A percentile compares a stretch with the other conserved stretches of the same genome.
Evolutionary conservation across 2,888 invertebrate species (phyloP).

Genomic region (Platycnemis pennipes): DNA sequence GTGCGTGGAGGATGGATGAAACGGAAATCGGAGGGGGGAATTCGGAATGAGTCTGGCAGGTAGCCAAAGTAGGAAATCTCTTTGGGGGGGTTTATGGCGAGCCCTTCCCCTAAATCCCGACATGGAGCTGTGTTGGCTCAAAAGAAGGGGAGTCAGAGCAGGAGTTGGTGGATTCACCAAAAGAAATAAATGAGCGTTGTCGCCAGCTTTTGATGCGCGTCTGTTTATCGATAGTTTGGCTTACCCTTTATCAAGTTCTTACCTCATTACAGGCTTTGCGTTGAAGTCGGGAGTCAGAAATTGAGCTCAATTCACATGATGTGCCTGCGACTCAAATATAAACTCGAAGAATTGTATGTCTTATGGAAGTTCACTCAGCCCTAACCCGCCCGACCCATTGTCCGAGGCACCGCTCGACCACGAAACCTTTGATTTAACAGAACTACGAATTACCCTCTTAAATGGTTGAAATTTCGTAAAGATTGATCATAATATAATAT

Average conservation of each 20-base stretch:
- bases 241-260: not conserved
- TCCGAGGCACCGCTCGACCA: too few relatives aligned
- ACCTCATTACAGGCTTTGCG: not conserved
- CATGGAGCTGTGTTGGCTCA: not conserved
- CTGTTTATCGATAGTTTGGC: not conserved
- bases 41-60: constrained; percentile 21
- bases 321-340: too few relatives aligned
- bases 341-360: too few relatives aligned
- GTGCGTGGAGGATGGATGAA: not conserved
- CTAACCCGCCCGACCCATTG: too few relatives aligned
- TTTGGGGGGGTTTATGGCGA: not conserved
- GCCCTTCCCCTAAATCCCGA: not conserved
- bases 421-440: too few relatives aligned
- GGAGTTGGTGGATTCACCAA: not conserved
- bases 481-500: too few relatives aligned
- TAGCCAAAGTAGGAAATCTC: constrained; percentile 15
- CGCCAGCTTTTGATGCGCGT: not conserved
- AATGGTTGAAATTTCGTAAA: too few relatives aligned
- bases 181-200: not conserved
- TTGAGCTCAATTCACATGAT: too few relatives aligned
- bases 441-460: too few relatives aligned
- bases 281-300: too few relatives aligned
- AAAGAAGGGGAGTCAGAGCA: not conserved
- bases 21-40: constrained; percentile 13
- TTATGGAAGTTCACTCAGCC: too few relatives aligned